phyloP scores from a whole-genome alignment of 2,797 vertebrate species.

The Odontamblyopus lacepedii region DNA sequence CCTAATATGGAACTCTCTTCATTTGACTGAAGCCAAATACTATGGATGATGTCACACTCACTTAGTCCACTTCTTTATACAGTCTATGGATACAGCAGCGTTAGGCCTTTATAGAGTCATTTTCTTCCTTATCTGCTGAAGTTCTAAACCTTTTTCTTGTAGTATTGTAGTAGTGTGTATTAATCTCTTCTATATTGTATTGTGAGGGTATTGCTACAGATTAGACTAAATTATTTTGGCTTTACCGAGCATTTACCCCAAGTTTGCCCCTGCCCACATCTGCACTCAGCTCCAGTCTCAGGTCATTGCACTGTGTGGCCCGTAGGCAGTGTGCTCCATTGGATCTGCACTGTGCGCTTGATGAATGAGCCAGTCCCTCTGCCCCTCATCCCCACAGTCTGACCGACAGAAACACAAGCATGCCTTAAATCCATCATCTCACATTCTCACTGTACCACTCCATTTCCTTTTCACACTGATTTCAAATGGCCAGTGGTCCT shows the following conservation, averaged over 20 bases:
- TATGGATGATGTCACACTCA: too few species aligned
- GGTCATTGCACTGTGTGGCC: slow-evolving; percentile 19
- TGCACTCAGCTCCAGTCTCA: slow-evolving; percentile 8
- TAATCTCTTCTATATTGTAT: background rate
- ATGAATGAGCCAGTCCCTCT: slow-evolving; percentile 24
- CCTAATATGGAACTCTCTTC: too few species aligned
- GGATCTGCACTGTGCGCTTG: slow-evolving; percentile 15
- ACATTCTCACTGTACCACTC: slow-evolving; percentile 26
- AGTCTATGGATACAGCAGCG: too few species aligned
- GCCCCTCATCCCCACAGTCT: slow-evolving; percentile 12
- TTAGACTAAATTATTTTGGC: background rate
- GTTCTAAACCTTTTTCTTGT: too few species aligned
- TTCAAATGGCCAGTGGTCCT: background rate
- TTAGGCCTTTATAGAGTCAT: too few species aligned
- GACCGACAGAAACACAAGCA: slow-evolving; percentile 5
- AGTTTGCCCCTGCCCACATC: background rate
- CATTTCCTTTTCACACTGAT: slow-evolving; percentile 22
- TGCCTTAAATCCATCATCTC: slow-evolving; percentile 19
- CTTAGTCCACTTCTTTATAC: too few species aligned
- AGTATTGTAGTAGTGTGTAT: too few species aligned
- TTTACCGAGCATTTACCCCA: background rate
- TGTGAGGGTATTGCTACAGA: too few species aligned
- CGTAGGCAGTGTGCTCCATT: slow-evolving; percentile 21
- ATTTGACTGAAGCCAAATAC: too few species aligned
- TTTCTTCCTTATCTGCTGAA: too few species aligned